Conservation (phyloP, 2,888 invertebrate genomes). For the Standfussiana lucernea region DNA sequence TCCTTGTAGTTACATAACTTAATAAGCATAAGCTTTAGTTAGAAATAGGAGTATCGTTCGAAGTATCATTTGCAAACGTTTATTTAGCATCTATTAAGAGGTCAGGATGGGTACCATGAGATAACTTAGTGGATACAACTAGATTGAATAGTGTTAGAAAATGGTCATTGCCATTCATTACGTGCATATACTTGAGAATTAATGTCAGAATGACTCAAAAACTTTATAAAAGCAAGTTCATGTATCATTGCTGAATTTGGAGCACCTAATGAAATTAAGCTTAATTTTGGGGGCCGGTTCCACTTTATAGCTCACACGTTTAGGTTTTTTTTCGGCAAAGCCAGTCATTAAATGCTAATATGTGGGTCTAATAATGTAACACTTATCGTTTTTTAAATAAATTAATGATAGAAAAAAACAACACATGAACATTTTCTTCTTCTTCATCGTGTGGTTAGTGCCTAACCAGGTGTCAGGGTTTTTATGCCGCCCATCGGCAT, state of each 20-base stretch:
- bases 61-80: conserved; percentile 38
- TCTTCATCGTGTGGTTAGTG: too few species aligned
- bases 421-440: too few species aligned
- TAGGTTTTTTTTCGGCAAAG: not conserved
- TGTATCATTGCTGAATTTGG: not conserved
- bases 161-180: conserved; percentile 13
- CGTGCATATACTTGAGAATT: conserved; percentile 13
- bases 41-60: not conserved
- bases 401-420: not conserved
- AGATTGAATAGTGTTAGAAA: conserved; percentile 23
- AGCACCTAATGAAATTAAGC: not conserved
- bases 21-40: not conserved
- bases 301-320: not conserved
- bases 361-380: too few species aligned
- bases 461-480: too few species aligned
- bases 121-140: conserved; percentile 29
- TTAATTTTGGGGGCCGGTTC: not conserved
- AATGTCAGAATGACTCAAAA: conserved; percentile 10
- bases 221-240: not conserved
- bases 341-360: not conserved
- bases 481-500: too few species aligned
- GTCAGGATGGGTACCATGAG: conserved; percentile 4
- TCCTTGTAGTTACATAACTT: not conserved
- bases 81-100: conserved; percentile 28
- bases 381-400: not conserved